phyloP scores from a whole-genome alignment of 1,140 invertebrate genomes.

The Goniozus legneri region DNA sequence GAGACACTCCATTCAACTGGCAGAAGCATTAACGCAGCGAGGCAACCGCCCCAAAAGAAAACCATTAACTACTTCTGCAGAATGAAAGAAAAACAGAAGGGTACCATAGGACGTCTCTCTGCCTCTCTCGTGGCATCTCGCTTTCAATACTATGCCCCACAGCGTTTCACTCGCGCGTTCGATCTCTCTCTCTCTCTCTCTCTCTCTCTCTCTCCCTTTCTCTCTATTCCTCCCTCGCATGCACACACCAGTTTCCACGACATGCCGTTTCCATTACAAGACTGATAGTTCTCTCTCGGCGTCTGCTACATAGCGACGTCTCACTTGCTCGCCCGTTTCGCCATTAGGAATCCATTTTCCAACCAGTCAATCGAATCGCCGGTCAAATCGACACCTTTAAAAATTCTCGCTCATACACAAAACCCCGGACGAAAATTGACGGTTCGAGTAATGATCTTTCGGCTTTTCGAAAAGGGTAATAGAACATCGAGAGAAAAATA shows the following conservation, averaged over 20 bases:
- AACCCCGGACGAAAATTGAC: too few relatives aligned
- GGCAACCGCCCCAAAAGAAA: conserved; percentile 41
- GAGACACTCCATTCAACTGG: conserved; percentile 30
- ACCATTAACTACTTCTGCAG: conserved; percentile 49
- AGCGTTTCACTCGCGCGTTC: conserved; percentile 18
- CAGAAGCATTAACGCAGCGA: conserved; percentile 37
- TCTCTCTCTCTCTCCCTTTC: background rate
- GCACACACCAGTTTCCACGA: conserved; percentile 20
- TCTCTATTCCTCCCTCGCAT: conserved; percentile 9
- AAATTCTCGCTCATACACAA: too few relatives aligned
- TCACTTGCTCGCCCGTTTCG: conserved; percentile 10
- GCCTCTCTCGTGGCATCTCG: conserved; percentile 18
- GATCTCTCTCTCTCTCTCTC: background rate
- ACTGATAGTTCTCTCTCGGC: conserved; percentile 36
- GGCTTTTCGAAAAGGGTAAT: too few relatives aligned
- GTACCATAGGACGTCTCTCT: conserved; percentile 22
- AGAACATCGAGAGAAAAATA: too few relatives aligned
- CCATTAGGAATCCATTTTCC: conserved; percentile 44
- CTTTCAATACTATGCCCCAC: background rate
- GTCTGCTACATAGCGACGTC: conserved; percentile 20
- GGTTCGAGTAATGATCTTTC: too few relatives aligned
- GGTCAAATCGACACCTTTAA: too few relatives aligned
- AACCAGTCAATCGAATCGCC: conserved; percentile 19
- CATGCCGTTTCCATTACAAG: conserved; percentile 42
- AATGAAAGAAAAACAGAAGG: conserved; percentile 47